Evolutionary conservation across 1,140 invertebrate species (phyloP), one percentile per base, ranked within the genome.

Genomic region (Heliconius himera): DNA sequence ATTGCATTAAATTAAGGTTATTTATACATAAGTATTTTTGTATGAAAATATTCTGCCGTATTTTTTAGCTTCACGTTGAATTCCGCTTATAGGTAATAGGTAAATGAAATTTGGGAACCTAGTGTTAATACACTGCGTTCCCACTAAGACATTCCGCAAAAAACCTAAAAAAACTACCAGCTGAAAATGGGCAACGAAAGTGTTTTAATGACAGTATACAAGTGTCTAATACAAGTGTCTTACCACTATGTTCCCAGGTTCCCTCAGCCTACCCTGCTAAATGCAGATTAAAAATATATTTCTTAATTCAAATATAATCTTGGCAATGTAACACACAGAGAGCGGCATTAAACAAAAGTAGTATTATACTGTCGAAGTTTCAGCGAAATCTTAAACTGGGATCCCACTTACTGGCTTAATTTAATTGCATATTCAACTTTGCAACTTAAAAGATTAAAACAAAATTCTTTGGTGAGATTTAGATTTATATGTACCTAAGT

Each of bases 401-500:
- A 56, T 56, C 20, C 54, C 54, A 56, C 54, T 56, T 56, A 56
- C 54, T n/a, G n/a, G n/a, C 54, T 56, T 22, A 56, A 56, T 56
- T 56, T 76, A 85, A 81, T 79, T 83, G 82, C 81, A 84, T 84
- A 87, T 80, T 82, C 82, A 83, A 85, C 81, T 85, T 82, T 72
- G 74, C 70, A 86, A 86, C 82, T 86, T 84, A 84, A 83, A 83
- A 83, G 81, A 79, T 76, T 77, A 79, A 82, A 81, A 84, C 83
- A 83, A 86, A 87, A 87, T 86, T 86, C 84, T 86, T 87, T 86
- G 82, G 83, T 72, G 22, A 22, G 8, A 83, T 79, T 78, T 81
- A 85, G 82, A 87, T 87, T 87, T 84, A 84, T 86, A 56, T 56
- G 80, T 81, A n/a, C n/a, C n/a, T n/a, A n/a, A n/a, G n/a, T n/a